Base-by-base conservation (phyloP, 2,797 vertebrate species). In the Neosalanx taihuensis region DNA sequence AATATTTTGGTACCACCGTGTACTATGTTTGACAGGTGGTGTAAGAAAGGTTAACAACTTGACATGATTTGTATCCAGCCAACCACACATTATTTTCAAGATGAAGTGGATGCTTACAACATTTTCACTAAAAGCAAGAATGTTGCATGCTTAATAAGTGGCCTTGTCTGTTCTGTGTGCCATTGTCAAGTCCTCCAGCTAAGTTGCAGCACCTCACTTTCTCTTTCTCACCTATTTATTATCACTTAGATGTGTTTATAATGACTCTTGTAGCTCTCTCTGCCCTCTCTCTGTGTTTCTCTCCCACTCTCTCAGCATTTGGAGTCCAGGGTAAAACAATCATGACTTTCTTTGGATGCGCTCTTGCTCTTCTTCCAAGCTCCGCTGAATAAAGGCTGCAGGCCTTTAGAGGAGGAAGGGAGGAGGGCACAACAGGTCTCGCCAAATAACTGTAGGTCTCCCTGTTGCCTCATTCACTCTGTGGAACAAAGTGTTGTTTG, bases 401-500 rank as follows among this genome's bases (percentile, higher is more conserved):
- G 64, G 56, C 64, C 7, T 31, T n/a, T 23, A 63, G 41, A 15
- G 58, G 15, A 9, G 37, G 67, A 13, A 49, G 41, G 20, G 57
- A 20, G 56, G 56, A 41, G 59, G 57, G 56, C 53, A 30, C n/a
- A 26, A 59, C 41, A 62, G 61, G 64, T 26, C 18, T n/a, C 56
- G 64, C 72, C 79, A 78, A 75, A 72, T 20, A 67, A 70, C 79
- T 71, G 69, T 63, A 78, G 71, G 65, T 64, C 29, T 7, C 65
- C 46, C 49, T 71, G 65, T 77, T n/a, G 65, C 63, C 64, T 67
- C 58, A 71, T 78, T 78, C 73, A 65, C 49, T 67, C 46, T 5
- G 37, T 61, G 23, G 53, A 80, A 80, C 75, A 77, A 77, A 71
- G 69, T 71, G 69, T 71, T 71, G 61, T 71, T 71, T 66, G 63